phyloP scores from a whole-genome alignment of 1,140 invertebrate genomes.

The Nasonia giraulti region DNA sequence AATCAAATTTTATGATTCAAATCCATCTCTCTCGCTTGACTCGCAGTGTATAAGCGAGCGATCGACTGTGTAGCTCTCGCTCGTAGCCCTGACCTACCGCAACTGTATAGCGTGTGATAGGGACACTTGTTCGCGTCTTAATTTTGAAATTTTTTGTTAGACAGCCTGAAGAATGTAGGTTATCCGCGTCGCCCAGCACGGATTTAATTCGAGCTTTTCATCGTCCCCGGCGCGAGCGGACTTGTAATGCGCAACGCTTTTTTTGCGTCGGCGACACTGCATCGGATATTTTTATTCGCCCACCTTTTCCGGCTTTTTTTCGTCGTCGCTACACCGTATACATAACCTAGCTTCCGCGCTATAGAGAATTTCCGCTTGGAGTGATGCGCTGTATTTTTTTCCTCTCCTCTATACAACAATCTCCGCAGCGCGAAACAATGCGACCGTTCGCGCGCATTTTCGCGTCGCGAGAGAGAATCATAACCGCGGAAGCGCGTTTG shows the following conservation, averaged over 20 bases:
- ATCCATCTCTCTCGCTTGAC: conserved; percentile 62
- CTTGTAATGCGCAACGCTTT: too few relatives aligned
- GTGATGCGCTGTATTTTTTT: background rate
- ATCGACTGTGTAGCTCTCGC: conserved; percentile 43
- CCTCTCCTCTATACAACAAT: background rate
- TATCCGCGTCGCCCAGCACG: too few relatives aligned
- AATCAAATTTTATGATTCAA: conserved; percentile 73
- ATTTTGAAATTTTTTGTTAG: background rate
- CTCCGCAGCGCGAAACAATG: background rate
- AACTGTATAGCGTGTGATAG: conserved; percentile 37
- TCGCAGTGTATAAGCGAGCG: background rate
- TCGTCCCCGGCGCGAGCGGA: too few relatives aligned
- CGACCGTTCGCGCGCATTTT: background rate
- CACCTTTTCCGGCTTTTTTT: background rate
- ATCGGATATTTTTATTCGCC: background rate
- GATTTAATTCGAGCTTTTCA: too few relatives aligned
- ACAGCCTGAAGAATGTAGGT: too few relatives aligned
- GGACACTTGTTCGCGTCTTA: background rate
- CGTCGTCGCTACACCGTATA: background rate
- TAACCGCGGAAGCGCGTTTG: background rate
- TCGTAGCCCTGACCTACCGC: conserved; percentile 67
- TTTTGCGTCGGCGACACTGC: background rate
- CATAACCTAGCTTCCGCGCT: background rate
- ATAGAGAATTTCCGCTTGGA: background rate
- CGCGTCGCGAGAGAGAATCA: background rate